Conservation (phyloP, 2,888 invertebrate species). For the Drosophila mimica region DNA sequence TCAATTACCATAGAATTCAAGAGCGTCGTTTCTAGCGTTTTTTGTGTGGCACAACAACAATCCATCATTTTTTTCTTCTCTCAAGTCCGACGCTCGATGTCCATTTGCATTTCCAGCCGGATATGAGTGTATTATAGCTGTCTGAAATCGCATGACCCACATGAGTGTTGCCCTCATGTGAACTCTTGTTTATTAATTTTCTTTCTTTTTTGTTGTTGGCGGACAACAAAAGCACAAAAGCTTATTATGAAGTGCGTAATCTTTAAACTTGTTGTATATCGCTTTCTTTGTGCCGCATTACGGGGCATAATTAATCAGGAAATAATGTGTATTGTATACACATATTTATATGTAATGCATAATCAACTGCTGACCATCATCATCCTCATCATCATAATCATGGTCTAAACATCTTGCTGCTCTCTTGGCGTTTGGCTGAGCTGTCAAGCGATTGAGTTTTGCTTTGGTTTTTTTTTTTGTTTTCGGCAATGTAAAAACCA, state of each 20-base stretch:
- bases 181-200: conserved; percentile 12
- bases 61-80: conserved; percentile 35
- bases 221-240: conserved; percentile 26
- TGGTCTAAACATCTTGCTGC: conserved; percentile 8
- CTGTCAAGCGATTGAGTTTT: conserved; percentile 24
- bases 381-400: conserved; percentile 14
- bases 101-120: conserved; percentile 53
- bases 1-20: conserved; percentile 50
- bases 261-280: conserved; percentile 34
- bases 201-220: neutral
- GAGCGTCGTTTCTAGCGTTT: conserved; percentile 10
- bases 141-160: conserved; percentile 48
- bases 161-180: conserved; percentile 36
- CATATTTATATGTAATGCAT: conserved; percentile 29
- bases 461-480: conserved; percentile 10
- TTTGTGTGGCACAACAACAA: conserved; percentile 16
- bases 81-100: conserved; percentile 2
- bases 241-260: conserved; percentile 52
- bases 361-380: conserved; percentile 25
- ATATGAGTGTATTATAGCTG: conserved; percentile 36
- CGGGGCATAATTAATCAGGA: conserved; percentile 74
- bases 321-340: conserved; percentile 61
- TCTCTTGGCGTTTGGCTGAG: conserved; percentile 17
- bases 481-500: conserved; percentile 25
- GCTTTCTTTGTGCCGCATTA: conserved; percentile 45